A percentile compares a stretch with the other conserved stretches of the same genome.
Evolutionary conservation across 2,888 invertebrate genomes (phyloP).

Genomic region (Camponotus fellah): DNA sequence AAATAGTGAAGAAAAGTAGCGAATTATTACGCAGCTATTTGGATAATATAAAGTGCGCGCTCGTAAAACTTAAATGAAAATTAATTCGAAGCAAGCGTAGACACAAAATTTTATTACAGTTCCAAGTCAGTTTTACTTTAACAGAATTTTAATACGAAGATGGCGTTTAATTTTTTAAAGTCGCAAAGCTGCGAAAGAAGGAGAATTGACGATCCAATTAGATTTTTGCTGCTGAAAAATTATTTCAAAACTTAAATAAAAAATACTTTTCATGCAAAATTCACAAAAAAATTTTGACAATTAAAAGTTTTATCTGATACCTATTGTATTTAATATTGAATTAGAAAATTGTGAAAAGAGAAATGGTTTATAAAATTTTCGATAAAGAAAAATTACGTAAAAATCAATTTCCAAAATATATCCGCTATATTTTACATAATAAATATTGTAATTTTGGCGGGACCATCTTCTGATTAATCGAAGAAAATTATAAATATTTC

Average conservation of each 20-base stretch:
- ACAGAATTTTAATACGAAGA: slow-evolving; percentile 17
- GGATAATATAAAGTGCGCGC: not conserved
- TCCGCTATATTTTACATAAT: not conserved
- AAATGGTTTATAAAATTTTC: not conserved
- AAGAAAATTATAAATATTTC: slow-evolving; percentile 81
- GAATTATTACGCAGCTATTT: not conserved
- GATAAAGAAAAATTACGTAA: not conserved
- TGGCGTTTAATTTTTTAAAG: slow-evolving; percentile 12
- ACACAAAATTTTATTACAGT: not conserved
- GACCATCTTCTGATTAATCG: slow-evolving; percentile 70
- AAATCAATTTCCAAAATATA: not conserved
- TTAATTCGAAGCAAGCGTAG: not conserved
- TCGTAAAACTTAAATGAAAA: not conserved
- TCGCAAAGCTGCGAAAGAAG: not conserved
- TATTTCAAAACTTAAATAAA: not conserved
- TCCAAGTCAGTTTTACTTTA: not conserved
- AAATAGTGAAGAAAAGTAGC: not conserved
- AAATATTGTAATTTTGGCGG: not conserved
- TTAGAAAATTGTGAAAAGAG: not conserved
- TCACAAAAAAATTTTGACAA: not conserved
- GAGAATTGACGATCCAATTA: not conserved
- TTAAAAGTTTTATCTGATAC: not conserved
- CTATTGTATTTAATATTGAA: not conserved
- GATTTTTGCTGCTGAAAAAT: not conserved
- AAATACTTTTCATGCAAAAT: not conserved